Conservation (phyloP, 2,113 vertebrate genomes). For the Leptobrachium ailaonicum region DNA sequence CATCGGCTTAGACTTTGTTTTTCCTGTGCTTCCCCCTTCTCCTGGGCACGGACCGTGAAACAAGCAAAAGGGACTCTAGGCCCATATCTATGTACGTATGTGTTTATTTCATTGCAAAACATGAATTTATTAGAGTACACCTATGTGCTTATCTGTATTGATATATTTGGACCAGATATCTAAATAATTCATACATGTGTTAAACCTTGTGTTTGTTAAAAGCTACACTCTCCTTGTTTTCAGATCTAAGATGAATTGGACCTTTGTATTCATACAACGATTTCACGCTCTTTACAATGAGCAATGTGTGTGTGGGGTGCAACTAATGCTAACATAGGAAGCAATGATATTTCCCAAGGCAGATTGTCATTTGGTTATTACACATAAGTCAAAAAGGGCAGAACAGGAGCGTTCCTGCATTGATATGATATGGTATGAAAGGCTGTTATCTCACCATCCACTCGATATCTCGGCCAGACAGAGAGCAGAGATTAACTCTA, state of each 20-base stretch:
- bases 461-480: slow-evolving; percentile 43
- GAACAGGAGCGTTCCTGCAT: slow-evolving; percentile 37
- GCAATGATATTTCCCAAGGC: slow-evolving; percentile 43
- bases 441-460: slow-evolving; percentile 36
- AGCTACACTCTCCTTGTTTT: slow-evolving; percentile 16
- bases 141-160: too few relatives aligned
- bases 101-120: too few relatives aligned
- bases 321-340: slow-evolving; percentile 37
- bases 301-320: slow-evolving; percentile 22
- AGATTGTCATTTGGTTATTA: slow-evolving; percentile 34
- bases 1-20: too few relatives aligned
- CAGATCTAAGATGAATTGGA: slow-evolving; percentile 17
- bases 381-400: slow-evolving; percentile 45
- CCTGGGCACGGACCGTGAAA: too few relatives aligned
- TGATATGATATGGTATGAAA: slow-evolving; percentile 46
- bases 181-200: too few relatives aligned
- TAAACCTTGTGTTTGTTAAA: background rate
- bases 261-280: slow-evolving; percentile 21
- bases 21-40: too few relatives aligned
- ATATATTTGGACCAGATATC: too few relatives aligned
- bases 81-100: too few relatives aligned
- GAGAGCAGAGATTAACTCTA: slow-evolving; percentile 46
- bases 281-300: slow-evolving; percentile 30
- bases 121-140: too few relatives aligned
- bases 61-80: too few relatives aligned